A percentile compares a stretch with the other conserved stretches of the same genome.
Conservation (phyloP, 2,888 invertebrate species). For the Melipona bicolor region DNA sequence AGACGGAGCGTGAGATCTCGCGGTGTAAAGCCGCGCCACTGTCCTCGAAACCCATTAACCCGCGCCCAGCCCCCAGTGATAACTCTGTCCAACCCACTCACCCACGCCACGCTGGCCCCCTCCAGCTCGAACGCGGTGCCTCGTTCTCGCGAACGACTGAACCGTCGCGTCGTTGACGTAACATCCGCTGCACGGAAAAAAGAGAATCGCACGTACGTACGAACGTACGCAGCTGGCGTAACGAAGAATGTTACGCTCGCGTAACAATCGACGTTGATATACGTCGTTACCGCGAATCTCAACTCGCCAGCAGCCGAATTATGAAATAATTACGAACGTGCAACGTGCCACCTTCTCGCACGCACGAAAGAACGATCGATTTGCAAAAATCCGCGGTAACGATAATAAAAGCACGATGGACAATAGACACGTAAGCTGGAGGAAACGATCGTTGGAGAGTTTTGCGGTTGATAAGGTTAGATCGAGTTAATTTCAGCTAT, state of each 20-base stretch:
- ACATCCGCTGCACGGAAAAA: slow-evolving; percentile 41
- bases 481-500: background rate
- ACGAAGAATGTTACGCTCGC: slow-evolving; percentile 1
- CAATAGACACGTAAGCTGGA: too few relatives aligned
- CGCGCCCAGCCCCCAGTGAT: slow-evolving; percentile 51
- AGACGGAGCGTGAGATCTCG: slow-evolving; percentile 68
- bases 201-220: background rate
- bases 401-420: too few relatives aligned
- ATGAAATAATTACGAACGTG: too few relatives aligned
- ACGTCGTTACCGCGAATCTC: background rate
- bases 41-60: slow-evolving; percentile 79
- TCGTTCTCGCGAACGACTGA: slow-evolving; percentile 40
- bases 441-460: background rate
- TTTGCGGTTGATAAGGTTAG: background rate
- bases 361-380: too few relatives aligned
- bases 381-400: too few relatives aligned
- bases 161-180: slow-evolving; percentile 38
- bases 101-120: slow-evolving; percentile 35
- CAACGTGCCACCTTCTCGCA: too few relatives aligned
- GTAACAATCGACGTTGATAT: slow-evolving; percentile 1
- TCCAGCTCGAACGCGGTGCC: slow-evolving; percentile 46
- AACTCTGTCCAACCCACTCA: slow-evolving; percentile 34
- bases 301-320: background rate
- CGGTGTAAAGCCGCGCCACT: slow-evolving; percentile 63
- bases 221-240: slow-evolving; percentile 28